These are phyloP conservation scores for Nasonovia ribisnigri DNA, from an alignment of 2,888 invertebrate species.

Conservation along the genomic window DNA sequence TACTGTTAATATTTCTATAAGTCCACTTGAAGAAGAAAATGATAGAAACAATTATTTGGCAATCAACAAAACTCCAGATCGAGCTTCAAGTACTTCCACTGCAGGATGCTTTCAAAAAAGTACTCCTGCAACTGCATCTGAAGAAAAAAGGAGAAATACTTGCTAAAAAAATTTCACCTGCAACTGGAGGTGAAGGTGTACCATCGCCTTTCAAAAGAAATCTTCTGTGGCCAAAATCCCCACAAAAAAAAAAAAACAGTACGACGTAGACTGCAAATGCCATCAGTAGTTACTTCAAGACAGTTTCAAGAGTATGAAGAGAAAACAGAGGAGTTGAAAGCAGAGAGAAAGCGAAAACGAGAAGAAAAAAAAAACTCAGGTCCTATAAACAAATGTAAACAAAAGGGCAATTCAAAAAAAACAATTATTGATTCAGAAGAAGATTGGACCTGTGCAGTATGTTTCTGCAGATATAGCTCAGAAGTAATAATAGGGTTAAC, in stretches of 20 bases:
- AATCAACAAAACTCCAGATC: neutral
- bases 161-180: neutral
- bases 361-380: neutral
- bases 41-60: neutral
- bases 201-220: neutral
- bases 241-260: neutral
- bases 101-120: neutral
- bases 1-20: neutral
- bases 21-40: conserved; percentile 4
- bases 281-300: neutral
- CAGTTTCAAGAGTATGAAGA: neutral
- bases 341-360: neutral
- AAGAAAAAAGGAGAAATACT: neutral
- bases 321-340: neutral
- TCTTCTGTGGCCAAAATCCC: neutral
- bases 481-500: neutral
- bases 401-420: neutral
- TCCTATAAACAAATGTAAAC: neutral
- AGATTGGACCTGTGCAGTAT: neutral
- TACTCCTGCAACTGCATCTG: neutral
- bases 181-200: neutral
- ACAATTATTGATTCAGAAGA: neutral
- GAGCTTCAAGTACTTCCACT: neutral
- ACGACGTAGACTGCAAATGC: neutral
- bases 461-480: neutral